These are phyloP conservation scores for Clunio marinus DNA, from an alignment of 2,888 invertebrate species.

Conservation along the genomic window DNA sequence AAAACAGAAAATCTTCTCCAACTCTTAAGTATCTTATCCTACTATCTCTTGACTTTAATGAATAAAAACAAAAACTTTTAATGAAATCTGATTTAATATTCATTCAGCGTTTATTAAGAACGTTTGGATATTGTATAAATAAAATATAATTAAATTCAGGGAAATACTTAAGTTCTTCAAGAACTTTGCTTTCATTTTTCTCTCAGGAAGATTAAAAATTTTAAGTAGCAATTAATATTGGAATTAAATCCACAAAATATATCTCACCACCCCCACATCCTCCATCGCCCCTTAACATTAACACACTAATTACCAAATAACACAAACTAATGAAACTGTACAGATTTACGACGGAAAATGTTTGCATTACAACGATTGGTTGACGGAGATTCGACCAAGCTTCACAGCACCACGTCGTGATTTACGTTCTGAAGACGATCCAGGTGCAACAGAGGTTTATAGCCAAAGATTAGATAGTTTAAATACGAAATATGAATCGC, in stretches of 20 bases:
- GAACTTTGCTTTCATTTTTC: not conserved
- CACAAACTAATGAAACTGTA: not conserved
- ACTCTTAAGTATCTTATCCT: not conserved
- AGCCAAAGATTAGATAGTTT: slow-evolving; percentile 50
- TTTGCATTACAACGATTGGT: slow-evolving; percentile 51
- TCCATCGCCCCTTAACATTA: not conserved
- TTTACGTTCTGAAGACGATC: slow-evolving; percentile 49
- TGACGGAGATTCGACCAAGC: slow-evolving; percentile 51
- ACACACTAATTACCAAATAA: slow-evolving; percentile 11
- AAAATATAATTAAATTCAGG: not conserved
- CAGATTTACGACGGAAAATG: slow-evolving; percentile 53
- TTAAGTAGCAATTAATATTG: slow-evolving; percentile 1
- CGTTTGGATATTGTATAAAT: not conserved
- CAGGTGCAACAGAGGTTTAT: slow-evolving; percentile 51
- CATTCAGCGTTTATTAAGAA: not conserved
- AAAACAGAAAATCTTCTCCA: not conserved
- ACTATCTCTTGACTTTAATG: not conserved
- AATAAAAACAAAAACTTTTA: slow-evolving; percentile 6
- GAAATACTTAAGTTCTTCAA: no score
- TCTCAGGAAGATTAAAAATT: not conserved
- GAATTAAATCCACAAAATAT: not conserved
- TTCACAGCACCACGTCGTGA: slow-evolving; percentile 51
- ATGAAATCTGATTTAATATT: no score
- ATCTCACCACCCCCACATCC: not conserved
- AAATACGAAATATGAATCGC: slow-evolving; percentile 51